A percentile compares a stretch with the other conserved stretches of the same genome.
phyloP scores from a whole-genome alignment of 2,113 vertebrate genomes.

The Phylloscopus trochilus region DNA sequence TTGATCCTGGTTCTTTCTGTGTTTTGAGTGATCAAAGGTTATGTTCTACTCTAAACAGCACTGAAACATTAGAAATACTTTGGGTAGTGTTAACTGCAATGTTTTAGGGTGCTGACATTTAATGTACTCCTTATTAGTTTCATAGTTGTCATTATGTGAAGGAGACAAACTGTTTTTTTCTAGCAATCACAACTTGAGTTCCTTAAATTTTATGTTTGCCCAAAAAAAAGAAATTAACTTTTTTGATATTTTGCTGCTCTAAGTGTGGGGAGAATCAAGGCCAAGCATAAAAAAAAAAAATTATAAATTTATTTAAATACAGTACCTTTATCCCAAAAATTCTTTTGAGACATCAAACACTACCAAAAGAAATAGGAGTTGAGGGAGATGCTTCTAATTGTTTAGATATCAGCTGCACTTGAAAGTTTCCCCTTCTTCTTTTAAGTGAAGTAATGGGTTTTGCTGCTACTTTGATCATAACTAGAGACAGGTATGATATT shows the following conservation, averaged over 20 bases:
- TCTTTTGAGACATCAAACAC: background rate
- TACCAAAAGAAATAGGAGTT: background rate
- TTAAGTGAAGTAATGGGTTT: background rate
- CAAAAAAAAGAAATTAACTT: background rate
- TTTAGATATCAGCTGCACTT: background rate
- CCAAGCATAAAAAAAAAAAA: background rate
- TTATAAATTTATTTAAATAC: background rate
- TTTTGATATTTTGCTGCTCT: background rate
- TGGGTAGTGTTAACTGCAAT: background rate
- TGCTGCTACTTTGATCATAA: background rate
- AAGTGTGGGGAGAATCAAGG: background rate
- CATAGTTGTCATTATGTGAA: background rate
- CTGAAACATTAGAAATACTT: background rate
- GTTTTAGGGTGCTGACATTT: background rate
- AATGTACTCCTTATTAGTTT: background rate
- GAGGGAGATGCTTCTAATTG: background rate
- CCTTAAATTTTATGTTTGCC: background rate
- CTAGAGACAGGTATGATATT: background rate
- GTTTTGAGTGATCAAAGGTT: background rate
- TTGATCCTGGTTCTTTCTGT: background rate
- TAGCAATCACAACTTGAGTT: background rate
- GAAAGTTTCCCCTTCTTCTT: background rate
- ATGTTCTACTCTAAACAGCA: background rate
- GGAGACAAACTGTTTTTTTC: background rate
- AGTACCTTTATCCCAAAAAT: background rate